phyloP scores from a whole-genome alignment of 1,140 invertebrate species.

The Nilaparvata lugens region DNA sequence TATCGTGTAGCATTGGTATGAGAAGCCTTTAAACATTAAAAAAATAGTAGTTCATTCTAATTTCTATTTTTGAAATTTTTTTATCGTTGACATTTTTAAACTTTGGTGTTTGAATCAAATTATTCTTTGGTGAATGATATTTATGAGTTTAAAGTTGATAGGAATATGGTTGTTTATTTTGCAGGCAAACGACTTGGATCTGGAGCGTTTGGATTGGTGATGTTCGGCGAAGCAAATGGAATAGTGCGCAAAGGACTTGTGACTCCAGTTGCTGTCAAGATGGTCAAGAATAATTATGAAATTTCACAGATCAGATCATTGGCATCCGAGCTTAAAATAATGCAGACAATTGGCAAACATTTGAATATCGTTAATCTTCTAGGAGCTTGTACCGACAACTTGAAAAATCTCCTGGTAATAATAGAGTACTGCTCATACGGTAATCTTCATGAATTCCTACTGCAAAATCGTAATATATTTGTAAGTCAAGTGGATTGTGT shows the following conservation, averaged over 20 bases:
- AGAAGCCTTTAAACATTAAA: too few species aligned
- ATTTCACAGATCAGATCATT: constrained; percentile 65
- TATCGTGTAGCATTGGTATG: too few species aligned
- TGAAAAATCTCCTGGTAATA: constrained; percentile 75
- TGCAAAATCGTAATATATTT: constrained; percentile 63
- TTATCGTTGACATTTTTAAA: constrained; percentile 5
- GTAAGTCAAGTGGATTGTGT: constrained; percentile 64
- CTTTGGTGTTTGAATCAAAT: neutral
- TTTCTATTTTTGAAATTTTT: too few species aligned
- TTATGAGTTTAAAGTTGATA: neutral
- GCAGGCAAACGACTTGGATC: constrained; percentile 76
- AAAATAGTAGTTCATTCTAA: too few species aligned
- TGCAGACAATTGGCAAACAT: constrained; percentile 91
- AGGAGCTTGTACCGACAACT: constrained; percentile 85
- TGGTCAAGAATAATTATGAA: constrained; percentile 69
- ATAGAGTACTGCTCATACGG: constrained; percentile 88
- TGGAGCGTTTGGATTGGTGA: constrained; percentile 86
- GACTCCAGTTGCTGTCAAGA: constrained; percentile 75
- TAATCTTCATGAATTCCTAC: constrained; percentile 79
- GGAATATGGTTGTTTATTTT: constrained; percentile 5
- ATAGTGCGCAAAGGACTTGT: constrained; percentile 58
- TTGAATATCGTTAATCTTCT: constrained; percentile 90
- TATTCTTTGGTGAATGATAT: neutral
- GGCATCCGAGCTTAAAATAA: constrained; percentile 86
- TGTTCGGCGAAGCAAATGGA: constrained; percentile 74